These are phyloP conservation scores for Selenia dentaria DNA, from an alignment of 2,888 invertebrate genomes.

Conservation along the genomic window DNA sequence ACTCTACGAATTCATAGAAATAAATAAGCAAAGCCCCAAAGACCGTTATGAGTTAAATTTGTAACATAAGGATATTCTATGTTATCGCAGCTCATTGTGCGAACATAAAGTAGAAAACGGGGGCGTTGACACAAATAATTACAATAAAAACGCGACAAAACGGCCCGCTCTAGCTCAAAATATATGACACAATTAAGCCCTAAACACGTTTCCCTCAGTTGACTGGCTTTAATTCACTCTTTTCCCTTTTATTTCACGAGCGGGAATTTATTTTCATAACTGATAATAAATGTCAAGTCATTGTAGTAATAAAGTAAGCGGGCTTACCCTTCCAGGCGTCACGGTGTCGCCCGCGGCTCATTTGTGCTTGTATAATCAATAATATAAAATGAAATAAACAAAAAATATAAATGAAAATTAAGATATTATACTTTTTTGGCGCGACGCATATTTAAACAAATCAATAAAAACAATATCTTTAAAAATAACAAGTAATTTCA, in stretches of 20 bases:
- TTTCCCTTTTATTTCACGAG: constrained; percentile 64
- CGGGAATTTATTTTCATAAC: constrained; percentile 75
- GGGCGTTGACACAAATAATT: constrained; percentile 51
- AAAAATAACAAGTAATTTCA: no score
- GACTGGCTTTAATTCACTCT: constrained; percentile 62
- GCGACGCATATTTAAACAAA: no score
- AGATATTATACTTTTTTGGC: no score
- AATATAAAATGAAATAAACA: no score
- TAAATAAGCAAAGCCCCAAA: no score
- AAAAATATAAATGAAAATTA: no score
- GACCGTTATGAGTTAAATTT: no score
- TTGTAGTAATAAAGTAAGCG: constrained; percentile 72
- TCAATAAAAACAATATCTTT: no score
- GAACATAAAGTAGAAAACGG: constrained; percentile 43
- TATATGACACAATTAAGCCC: constrained; percentile 65
- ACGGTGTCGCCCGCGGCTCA: constrained; percentile 31
- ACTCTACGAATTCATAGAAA: no score
- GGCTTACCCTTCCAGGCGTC: constrained; percentile 51
- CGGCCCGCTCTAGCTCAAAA: constrained; percentile 49
- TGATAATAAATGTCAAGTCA: constrained; percentile 78
- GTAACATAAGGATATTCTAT: background rate
- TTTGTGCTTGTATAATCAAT: constrained; percentile 3
- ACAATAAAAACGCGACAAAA: constrained; percentile 61
- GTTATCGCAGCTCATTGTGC: background rate
- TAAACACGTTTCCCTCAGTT: constrained; percentile 55